Evolutionary conservation across 2,113 vertebrate genomes (phyloP).

Genomic region (Salvelinus sp.): DNA sequence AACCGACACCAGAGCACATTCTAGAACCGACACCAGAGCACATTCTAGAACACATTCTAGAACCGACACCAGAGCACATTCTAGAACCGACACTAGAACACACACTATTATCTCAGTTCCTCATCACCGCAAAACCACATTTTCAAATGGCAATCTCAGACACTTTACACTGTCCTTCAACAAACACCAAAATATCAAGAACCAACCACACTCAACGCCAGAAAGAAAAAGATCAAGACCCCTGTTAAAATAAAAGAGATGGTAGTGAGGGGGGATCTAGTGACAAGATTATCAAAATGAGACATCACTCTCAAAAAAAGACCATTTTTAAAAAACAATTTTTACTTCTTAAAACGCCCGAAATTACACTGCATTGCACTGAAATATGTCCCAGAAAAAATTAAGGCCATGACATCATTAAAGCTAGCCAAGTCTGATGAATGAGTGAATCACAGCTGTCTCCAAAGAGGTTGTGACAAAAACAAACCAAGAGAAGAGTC

Average conservation of each 20-base stretch:
- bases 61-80: too few relatives aligned
- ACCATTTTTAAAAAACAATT: background rate
- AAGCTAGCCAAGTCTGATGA: background rate
- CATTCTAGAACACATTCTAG: too few relatives aligned
- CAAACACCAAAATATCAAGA: constrained; percentile 36
- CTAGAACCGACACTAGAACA: too few relatives aligned
- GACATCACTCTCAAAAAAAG: constrained; percentile 1
- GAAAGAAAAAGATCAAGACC: background rate
- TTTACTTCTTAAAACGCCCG: constrained; percentile 13
- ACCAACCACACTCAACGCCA: constrained; percentile 42
- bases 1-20: too few relatives aligned
- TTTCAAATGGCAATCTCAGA: constrained; percentile 50
- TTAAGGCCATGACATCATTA: background rate
- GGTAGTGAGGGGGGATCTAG: background rate
- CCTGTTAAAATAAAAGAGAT: background rate
- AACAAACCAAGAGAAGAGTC: background rate
- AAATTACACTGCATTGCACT: constrained; percentile 5
- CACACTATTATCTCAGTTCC: constrained; percentile 7
- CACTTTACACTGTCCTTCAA: constrained; percentile 51
- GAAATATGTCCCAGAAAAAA: background rate
- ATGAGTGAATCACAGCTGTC: background rate
- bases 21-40: too few relatives aligned
- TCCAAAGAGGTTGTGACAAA: constrained; percentile 6
- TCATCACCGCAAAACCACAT: constrained; percentile 64
- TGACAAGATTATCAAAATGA: constrained; percentile 4